Evolutionary conservation across 2,888 invertebrate genomes (phyloP).

Genomic region (Lydus trimaculatus): DNA sequence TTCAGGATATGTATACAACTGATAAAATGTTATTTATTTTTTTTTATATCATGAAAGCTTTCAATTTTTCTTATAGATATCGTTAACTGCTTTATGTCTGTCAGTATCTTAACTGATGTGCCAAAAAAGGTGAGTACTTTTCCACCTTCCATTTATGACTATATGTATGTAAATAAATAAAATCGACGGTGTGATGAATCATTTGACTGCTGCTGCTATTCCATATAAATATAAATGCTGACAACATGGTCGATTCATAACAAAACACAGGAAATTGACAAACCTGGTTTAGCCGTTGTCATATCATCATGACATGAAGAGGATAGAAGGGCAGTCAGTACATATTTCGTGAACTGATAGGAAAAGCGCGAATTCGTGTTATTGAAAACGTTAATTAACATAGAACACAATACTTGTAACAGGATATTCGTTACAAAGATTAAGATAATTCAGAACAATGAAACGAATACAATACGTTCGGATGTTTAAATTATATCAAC

Average conservation of each 20-base stretch:
- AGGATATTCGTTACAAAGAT: slow-evolving; percentile 24
- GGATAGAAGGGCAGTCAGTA: background rate
- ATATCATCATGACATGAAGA: slow-evolving; percentile 17
- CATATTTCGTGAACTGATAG: slow-evolving; percentile 17
- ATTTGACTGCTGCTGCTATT: background rate
- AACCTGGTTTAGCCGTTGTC: slow-evolving; percentile 25
- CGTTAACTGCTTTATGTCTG: background rate
- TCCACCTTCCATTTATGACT: background rate
- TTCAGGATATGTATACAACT: background rate
- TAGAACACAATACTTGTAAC: slow-evolving; percentile 10
- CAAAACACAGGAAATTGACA: slow-evolving; percentile 32
- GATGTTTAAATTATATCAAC: slow-evolving; percentile 20
- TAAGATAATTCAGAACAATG: slow-evolving; percentile 29
- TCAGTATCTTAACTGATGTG: background rate
- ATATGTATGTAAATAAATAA: background rate
- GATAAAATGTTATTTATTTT: background rate
- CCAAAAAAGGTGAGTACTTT: background rate
- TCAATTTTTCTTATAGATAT: background rate
- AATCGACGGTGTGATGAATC: background rate
- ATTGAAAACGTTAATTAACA: slow-evolving; percentile 31
- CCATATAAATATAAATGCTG: slow-evolving; percentile 12
- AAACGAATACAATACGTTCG: slow-evolving; percentile 20
- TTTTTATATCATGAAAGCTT: background rate
- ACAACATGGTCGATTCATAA: slow-evolving; percentile 22
- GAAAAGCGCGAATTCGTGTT: slow-evolving; percentile 16